These are phyloP conservation scores for Rhincodon typus DNA, from an alignment of 2,797 vertebrate species.

Conservation along the genomic window DNA sequence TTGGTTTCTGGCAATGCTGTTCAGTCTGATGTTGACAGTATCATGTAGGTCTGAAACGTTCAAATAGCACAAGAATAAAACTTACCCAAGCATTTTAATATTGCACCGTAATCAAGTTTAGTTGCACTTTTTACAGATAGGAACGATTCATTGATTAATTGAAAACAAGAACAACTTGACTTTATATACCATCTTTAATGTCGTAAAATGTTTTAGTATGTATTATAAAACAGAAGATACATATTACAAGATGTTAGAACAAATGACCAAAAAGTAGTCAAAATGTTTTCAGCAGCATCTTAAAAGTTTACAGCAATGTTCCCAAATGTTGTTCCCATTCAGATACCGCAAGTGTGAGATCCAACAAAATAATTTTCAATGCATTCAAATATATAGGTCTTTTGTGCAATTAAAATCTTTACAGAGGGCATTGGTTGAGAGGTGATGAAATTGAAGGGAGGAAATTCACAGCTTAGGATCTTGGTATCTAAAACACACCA, in stretches of 20 bases:
- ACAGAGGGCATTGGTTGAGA: background rate
- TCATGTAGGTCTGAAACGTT: background rate
- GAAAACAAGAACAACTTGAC: background rate
- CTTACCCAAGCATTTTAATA: background rate
- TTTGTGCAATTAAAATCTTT: background rate
- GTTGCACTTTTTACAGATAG: background rate
- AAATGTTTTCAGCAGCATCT: background rate
- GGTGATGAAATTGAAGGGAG: background rate
- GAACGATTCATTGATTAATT: background rate
- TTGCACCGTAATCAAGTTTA: background rate
- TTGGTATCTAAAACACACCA: background rate
- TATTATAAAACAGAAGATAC: background rate
- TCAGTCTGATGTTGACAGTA: background rate
- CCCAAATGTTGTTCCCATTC: no score
- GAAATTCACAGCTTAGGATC: background rate
- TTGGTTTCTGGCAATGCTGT: background rate
- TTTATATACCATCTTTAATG: background rate
- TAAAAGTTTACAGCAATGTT: background rate
- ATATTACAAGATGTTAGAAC: no score
- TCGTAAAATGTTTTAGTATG: background rate
- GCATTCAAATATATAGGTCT: background rate
- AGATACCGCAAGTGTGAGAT: background rate
- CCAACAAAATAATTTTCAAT: background rate
- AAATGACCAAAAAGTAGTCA: background rate
- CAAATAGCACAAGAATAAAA: background rate